Conservation (phyloP, 2,888 invertebrate genomes). For the Encarsia formosa region DNA sequence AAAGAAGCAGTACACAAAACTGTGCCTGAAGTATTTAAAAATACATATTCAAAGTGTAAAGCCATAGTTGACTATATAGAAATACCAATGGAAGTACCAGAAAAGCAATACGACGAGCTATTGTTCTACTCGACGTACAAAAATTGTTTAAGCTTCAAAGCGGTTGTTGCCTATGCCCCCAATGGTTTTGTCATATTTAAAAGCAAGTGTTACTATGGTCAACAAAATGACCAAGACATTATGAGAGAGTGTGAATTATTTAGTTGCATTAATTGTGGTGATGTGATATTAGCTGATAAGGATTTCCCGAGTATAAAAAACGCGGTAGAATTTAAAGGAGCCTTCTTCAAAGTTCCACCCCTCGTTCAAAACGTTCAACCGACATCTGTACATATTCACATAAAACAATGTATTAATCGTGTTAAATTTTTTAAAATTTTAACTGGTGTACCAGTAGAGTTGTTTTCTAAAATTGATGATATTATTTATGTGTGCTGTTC, state of each 20-base stretch:
- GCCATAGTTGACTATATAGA: constrained; percentile 9
- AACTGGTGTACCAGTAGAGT: constrained; percentile 1
- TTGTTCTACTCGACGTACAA: constrained; percentile 11
- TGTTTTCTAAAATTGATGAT: neutral
- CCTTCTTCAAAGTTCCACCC: neutral
- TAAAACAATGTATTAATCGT: neutral
- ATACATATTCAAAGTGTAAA: neutral
- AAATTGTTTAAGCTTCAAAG: constrained; percentile 4
- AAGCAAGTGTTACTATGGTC: constrained; percentile 23
- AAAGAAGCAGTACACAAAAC: neutral
- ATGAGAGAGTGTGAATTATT: constrained; percentile 24
- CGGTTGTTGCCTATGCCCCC: constrained; percentile 14
- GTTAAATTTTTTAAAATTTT: constrained; percentile 7
- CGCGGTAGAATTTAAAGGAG: constrained; percentile 4
- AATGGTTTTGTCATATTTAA: constrained; percentile 18
- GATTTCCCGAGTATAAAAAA: constrained; percentile 19
- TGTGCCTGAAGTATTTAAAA: neutral
- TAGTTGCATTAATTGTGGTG: constrained; percentile 24
- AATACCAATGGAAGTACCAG: constrained; percentile 17
- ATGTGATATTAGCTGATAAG: constrained; percentile 24
- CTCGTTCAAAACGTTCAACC: neutral
- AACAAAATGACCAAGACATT: constrained; percentile 25
- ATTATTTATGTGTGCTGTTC: constrained; percentile 7
- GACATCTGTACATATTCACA: neutral
- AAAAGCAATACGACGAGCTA: constrained; percentile 4